Conservation (phyloP, 2,113 vertebrate species). For the Ictalurus furcatus region DNA sequence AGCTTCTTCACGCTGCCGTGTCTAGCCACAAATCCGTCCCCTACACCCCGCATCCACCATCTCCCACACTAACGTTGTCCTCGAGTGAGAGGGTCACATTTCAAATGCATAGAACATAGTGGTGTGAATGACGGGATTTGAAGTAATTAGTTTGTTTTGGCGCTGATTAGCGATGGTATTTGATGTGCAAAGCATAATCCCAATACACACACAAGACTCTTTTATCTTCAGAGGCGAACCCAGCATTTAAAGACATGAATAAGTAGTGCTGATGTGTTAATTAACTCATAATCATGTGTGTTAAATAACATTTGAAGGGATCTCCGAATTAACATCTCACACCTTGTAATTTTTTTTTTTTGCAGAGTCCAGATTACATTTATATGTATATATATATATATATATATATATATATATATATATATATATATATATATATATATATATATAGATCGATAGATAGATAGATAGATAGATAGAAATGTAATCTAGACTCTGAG, state of each 20-base stretch:
- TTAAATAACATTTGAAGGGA: conserved; percentile 61
- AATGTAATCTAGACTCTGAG: too few relatives aligned
- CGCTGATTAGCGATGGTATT: conserved; percentile 62
- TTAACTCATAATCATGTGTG: conserved; percentile 68
- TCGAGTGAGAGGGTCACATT: conserved; percentile 55
- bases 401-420: too few relatives aligned
- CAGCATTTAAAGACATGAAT: conserved; percentile 39
- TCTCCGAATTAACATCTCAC: background rate
- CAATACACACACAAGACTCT: conserved; percentile 60
- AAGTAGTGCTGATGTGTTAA: conserved; percentile 61
- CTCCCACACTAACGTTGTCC: conserved; percentile 54
- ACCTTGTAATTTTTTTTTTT: background rate
- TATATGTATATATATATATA: too few relatives aligned
- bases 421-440: too few relatives aligned
- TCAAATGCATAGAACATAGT: conserved; percentile 68
- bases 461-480: too few relatives aligned
- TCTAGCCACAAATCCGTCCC: conserved; percentile 67
- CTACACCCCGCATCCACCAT: conserved; percentile 46
- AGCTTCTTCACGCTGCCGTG: conserved; percentile 62
- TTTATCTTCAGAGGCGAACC: conserved; percentile 64
- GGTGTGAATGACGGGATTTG: conserved; percentile 60
- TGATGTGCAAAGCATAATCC: conserved; percentile 67
- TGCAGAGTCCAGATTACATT: too few relatives aligned
- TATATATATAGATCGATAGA: too few relatives aligned
- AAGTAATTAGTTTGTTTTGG: conserved; percentile 68